phyloP scores from a whole-genome alignment of 2,113 vertebrate species.

The Proteles cristata region DNA sequence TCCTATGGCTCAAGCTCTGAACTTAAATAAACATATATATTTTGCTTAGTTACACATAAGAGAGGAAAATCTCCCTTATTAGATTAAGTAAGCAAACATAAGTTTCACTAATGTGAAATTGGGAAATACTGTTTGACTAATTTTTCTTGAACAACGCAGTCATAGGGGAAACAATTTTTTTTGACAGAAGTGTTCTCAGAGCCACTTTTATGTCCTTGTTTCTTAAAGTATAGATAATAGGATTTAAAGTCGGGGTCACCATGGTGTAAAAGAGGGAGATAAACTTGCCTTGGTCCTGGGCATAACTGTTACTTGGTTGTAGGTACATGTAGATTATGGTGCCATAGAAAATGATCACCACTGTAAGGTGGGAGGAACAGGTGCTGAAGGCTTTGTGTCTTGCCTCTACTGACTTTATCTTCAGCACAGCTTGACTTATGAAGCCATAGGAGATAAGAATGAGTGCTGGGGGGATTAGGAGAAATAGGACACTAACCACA shows the following conservation, averaged over 20 bases:
- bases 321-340: slow-evolving; percentile 68
- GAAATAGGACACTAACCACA: neutral
- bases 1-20: no score
- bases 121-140: neutral
- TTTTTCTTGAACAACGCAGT: no score
- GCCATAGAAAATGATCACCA: slow-evolving; percentile 66
- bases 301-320: slow-evolving; percentile 23
- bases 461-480: neutral
- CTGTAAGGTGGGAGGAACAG: slow-evolving; percentile 39
- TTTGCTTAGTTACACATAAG: neutral
- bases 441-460: slow-evolving; percentile 27
- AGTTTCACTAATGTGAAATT: neutral
- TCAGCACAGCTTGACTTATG: slow-evolving; percentile 26
- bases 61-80: neutral
- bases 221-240: slow-evolving; percentile 55
- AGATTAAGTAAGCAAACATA: neutral
- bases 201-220: slow-evolving; percentile 51
- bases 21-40: neutral
- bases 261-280: slow-evolving; percentile 67
- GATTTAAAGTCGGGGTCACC: slow-evolving; percentile 60
- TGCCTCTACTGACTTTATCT: neutral
- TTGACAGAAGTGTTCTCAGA: slow-evolving; percentile 24
- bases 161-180: neutral
- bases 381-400: slow-evolving; percentile 29
- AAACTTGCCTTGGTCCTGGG: slow-evolving; percentile 42